These are phyloP conservation scores for Uromys caudimaculatus DNA, from an alignment of 2,797 vertebrate genomes.

Conservation along the genomic window DNA sequence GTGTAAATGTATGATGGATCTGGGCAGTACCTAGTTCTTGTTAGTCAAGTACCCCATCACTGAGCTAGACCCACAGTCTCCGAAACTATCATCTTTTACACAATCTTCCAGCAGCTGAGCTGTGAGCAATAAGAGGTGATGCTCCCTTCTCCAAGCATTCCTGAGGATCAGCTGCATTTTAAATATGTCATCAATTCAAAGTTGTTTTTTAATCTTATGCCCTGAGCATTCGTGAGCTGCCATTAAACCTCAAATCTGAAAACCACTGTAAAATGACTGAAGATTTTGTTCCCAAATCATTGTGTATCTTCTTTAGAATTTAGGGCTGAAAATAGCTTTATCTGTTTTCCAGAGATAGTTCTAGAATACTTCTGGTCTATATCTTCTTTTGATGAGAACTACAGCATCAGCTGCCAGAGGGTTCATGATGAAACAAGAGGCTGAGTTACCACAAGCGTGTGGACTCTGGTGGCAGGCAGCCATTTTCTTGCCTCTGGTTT, in stretches of 20 bases:
- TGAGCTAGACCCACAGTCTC: not conserved
- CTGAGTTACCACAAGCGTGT: not conserved
- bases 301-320: conserved; percentile 22
- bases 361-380: not conserved
- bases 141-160: not conserved
- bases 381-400: not conserved
- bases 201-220: conserved; percentile 1
- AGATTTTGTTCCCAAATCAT: not conserved
- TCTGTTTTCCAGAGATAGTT: conserved; percentile 16
- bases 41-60: not conserved
- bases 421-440: not conserved
- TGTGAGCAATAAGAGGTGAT: not conserved
- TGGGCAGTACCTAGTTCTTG: not conserved
- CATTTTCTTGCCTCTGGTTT: conserved; percentile 9
- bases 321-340: conserved; percentile 32
- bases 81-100: not conserved
- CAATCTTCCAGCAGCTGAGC: not conserved
- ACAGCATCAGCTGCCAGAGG: not conserved
- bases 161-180: not conserved
- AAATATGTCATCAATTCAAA: not conserved
- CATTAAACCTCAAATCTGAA: conserved; percentile 15
- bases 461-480: not conserved
- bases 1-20: not conserved
- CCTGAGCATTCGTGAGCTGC: not conserved
- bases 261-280: not conserved